These are phyloP conservation scores for Seriola quinqueradiata DNA, from an alignment of 2,113 vertebrate species.

Conservation along the genomic window DNA sequence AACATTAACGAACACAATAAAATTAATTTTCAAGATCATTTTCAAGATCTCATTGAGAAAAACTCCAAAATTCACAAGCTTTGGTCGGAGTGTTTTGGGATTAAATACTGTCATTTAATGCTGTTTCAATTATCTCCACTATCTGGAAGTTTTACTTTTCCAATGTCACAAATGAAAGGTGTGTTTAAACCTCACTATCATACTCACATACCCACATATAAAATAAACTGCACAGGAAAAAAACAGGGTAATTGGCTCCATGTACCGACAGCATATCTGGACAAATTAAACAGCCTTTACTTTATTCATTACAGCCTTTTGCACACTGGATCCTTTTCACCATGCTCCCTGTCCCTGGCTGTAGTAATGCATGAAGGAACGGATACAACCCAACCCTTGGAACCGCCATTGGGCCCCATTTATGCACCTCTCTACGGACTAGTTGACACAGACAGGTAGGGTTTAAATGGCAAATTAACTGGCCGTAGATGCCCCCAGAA, in stretches of 20 bases:
- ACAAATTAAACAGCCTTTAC: slow-evolving; percentile 27
- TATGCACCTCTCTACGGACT: slow-evolving; percentile 59
- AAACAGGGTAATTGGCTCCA: background rate
- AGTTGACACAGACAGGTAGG: slow-evolving; percentile 71
- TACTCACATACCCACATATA: background rate
- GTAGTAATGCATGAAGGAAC: slow-evolving; percentile 43
- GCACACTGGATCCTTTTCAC: slow-evolving; percentile 48
- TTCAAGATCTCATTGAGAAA: background rate
- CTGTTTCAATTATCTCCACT: background rate
- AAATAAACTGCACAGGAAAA: background rate
- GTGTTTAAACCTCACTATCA: background rate
- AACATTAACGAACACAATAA: background rate
- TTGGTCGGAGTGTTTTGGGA: background rate
- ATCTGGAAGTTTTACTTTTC: background rate
- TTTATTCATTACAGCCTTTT: slow-evolving; percentile 40
- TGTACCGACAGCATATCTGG: slow-evolving; percentile 41
- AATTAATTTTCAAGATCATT: background rate
- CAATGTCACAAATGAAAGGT: background rate
- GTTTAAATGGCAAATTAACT: slow-evolving; percentile 59
- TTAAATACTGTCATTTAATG: background rate
- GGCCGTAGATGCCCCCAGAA: slow-evolving; percentile 56
- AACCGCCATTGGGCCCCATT: slow-evolving; percentile 46
- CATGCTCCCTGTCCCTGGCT: slow-evolving; percentile 32
- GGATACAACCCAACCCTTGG: slow-evolving; percentile 53
- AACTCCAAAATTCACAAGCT: background rate